Percentiles rank a stretch among this genome's conserved stretches.
These are phyloP conservation scores for Phrynocephalus vlangalii DNA, from an alignment of 2,797 vertebrate genomes.

Conservation along the genomic window DNA sequence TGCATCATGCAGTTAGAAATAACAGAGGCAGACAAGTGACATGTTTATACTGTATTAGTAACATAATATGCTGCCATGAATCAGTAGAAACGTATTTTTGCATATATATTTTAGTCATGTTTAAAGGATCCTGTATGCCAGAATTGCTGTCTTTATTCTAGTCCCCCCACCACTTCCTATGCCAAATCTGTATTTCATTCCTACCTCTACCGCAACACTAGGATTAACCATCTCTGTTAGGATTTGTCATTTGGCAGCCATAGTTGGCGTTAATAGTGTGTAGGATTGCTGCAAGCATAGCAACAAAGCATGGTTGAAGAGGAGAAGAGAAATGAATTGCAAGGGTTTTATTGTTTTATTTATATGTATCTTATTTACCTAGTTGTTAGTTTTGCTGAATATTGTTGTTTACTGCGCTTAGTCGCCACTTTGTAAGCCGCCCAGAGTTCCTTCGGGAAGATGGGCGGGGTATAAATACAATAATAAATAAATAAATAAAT, in stretches of 20 bases:
- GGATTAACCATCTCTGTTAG: not conserved
- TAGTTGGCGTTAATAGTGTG: not conserved
- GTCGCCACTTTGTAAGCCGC: no score
- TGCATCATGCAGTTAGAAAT: conserved; percentile 14
- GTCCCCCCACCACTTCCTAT: no score
- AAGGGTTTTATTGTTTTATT: no score
- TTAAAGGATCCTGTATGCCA: not conserved
- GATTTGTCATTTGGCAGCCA: not conserved
- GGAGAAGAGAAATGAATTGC: not conserved
- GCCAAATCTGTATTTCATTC: not conserved
- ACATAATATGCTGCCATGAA: not conserved
- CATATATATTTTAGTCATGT: not conserved
- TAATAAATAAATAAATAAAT: no score
- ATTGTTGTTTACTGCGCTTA: no score
- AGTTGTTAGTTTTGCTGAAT: no score
- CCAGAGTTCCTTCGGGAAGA: no score
- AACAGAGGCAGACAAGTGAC: not conserved
- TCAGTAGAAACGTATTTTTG: not conserved
- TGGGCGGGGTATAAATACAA: no score
- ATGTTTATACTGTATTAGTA: not conserved
- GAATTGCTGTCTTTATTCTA: not conserved
- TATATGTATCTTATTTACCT: no score
- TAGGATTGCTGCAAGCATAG: not conserved
- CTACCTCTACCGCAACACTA: rapidly evolving
- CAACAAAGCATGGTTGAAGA: not conserved